phyloP scores from a whole-genome alignment of 2,888 invertebrate species.

The Allacma fusca region DNA sequence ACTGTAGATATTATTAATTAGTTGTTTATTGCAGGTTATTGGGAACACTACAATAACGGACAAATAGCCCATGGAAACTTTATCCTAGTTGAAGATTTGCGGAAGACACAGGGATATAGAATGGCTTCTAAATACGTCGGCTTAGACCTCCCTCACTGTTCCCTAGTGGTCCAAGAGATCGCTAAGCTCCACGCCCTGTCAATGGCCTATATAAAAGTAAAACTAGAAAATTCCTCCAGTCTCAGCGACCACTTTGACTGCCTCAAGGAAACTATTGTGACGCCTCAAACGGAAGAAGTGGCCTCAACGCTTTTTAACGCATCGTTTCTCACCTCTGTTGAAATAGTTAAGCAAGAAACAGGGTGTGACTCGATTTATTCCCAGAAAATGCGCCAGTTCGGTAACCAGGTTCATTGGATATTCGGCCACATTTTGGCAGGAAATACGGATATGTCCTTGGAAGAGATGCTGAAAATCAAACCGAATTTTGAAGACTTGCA shows the following conservation, averaged over 20 bases:
- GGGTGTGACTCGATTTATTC: slow-evolving; percentile 33
- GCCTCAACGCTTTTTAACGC: slow-evolving; percentile 32
- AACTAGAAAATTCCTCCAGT: slow-evolving; percentile 11
- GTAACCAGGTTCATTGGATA: slow-evolving; percentile 30
- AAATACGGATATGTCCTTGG: slow-evolving; percentile 32
- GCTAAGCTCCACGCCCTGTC: slow-evolving; percentile 46
- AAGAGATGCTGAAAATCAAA: slow-evolving; percentile 31
- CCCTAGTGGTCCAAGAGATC: slow-evolving; percentile 37
- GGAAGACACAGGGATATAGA: slow-evolving; percentile 28
- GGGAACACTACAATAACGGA: slow-evolving; percentile 22
- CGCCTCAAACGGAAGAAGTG: slow-evolving; percentile 24
- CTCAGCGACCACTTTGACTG: slow-evolving; percentile 39
- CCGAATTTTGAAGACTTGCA: slow-evolving; percentile 42
- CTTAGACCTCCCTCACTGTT: slow-evolving; percentile 41
- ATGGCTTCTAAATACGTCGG: slow-evolving; percentile 39
- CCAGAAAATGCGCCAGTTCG: slow-evolving; percentile 36
- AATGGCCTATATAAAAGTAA: slow-evolving; percentile 44
- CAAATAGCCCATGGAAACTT: slow-evolving; percentile 38
- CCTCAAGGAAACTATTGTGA: slow-evolving; percentile 39
- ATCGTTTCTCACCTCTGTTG: slow-evolving; percentile 14
- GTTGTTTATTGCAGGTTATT: slow-evolving; percentile 31
- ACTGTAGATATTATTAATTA: background rate
- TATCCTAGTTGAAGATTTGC: slow-evolving; percentile 38
- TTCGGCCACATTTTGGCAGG: slow-evolving; percentile 44
- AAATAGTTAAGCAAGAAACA: slow-evolving; percentile 30